Conservation (phyloP, 2,888 invertebrate genomes). For the Sipha maydis region DNA sequence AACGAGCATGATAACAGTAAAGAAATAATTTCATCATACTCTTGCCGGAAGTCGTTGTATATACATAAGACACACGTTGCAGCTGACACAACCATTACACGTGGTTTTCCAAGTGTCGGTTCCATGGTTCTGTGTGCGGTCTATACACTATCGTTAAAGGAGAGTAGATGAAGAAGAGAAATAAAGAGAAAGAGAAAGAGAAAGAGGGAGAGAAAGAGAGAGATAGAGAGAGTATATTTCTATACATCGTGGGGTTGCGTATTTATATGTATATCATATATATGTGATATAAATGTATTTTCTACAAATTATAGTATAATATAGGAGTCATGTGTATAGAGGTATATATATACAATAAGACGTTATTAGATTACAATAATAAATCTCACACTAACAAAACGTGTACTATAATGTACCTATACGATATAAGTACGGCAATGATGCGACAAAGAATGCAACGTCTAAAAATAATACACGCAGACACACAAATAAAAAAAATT, state of each 20-base stretch:
- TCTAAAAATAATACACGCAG: conserved; percentile 55
- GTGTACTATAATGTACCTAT: not conserved
- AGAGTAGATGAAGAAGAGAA: not conserved
- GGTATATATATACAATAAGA: not conserved
- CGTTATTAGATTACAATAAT: not conserved
- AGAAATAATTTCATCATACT: conserved; percentile 40
- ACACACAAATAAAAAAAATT: conserved; percentile 43
- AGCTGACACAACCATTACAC: not conserved
- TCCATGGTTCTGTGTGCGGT: not conserved
- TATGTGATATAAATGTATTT: not conserved
- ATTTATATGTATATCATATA: not conserved
- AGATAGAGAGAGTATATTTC: not conserved
- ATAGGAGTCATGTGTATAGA: too few species aligned
- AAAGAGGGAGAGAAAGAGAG: not conserved
- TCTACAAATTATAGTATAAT: too few species aligned
- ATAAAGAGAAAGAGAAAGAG: not conserved
- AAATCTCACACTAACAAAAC: not conserved
- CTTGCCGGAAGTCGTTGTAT: conserved; percentile 39
- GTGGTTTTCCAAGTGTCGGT: not conserved
- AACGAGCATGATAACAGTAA: not conserved
- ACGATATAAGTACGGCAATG: conserved; percentile 2
- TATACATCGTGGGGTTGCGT: not conserved
- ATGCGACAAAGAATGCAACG: conserved; percentile 29
- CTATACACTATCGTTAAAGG: not conserved
- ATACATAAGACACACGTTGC: not conserved